A percentile compares a stretch with the other conserved stretches of the same genome.
phyloP scores from a whole-genome alignment of 2,113 vertebrate species.

The Nerophis lumbriciformis region DNA sequence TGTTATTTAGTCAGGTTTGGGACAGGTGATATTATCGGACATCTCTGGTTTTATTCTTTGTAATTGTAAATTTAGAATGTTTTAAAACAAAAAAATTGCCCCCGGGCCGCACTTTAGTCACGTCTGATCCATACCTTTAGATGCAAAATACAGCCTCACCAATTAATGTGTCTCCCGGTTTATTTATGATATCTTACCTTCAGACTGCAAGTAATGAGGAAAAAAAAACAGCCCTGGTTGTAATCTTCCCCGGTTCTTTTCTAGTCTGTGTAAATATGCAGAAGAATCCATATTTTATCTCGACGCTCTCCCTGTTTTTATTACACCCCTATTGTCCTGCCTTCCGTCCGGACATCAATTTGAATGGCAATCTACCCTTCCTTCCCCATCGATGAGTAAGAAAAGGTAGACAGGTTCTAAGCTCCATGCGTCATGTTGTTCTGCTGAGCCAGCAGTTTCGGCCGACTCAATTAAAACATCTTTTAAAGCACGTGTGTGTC shows the following conservation, averaged over 20 bases:
- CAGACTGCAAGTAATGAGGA: slow-evolving; percentile 14
- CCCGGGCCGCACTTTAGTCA: no score
- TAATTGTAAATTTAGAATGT: no score
- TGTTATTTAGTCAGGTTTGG: no score
- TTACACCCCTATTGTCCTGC: slow-evolving; percentile 14
- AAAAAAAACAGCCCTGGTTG: background rate
- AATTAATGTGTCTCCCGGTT: background rate
- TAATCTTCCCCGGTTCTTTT: background rate
- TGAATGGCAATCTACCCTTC: background rate
- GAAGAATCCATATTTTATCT: background rate
- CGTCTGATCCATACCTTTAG: background rate
- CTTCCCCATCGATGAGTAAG: slow-evolving; percentile 46
- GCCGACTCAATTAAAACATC: slow-evolving; percentile 55
- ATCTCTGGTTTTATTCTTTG: no score
- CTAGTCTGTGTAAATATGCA: background rate
- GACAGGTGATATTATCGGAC: no score
- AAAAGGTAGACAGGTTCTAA: slow-evolving; percentile 34
- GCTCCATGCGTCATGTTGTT: slow-evolving; percentile 53
- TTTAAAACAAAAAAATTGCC: no score
- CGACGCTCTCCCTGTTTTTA: slow-evolving; percentile 3
- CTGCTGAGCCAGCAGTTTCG: slow-evolving; percentile 57
- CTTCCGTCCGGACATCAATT: slow-evolving; percentile 32
- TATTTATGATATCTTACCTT: slow-evolving; percentile 4
- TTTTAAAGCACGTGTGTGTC: slow-evolving; percentile 21
- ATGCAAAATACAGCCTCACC: background rate